Conservation (phyloP, 2,113 vertebrate species). For the Trematomus loennbergii region DNA sequence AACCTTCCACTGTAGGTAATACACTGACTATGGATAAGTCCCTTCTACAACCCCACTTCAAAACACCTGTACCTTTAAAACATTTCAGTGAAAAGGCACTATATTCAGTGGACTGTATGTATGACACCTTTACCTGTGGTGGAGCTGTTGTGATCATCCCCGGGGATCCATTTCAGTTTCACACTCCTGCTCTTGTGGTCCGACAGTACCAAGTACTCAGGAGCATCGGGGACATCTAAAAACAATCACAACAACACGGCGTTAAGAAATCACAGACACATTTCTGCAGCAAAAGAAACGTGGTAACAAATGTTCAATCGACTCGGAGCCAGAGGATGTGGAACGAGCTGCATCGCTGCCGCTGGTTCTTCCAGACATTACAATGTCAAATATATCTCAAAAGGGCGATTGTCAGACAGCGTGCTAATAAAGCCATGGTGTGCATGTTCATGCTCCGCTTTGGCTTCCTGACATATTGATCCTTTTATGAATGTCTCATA, state of each 20-base stretch:
- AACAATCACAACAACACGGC: constrained; percentile 50
- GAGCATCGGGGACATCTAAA: constrained; percentile 91
- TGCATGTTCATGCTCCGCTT: constrained; percentile 27
- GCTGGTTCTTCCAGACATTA: constrained; percentile 6
- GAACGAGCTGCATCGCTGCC: constrained; percentile 26
- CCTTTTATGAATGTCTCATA: constrained; percentile 12
- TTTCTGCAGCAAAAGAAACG: constrained; percentile 32
- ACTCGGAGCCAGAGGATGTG: constrained; percentile 50
- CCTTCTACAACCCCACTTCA: neutral
- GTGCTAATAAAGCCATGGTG: constrained; percentile 25
- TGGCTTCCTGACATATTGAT: constrained; percentile 53
- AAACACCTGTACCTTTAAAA: constrained; percentile 10
- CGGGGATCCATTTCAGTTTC: constrained; percentile 90
- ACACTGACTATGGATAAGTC: no score
- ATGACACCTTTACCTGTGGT: constrained; percentile 85
- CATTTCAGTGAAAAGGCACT: no score
- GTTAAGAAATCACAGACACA: constrained; percentile 44
- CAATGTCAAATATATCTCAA: constrained; percentile 16
- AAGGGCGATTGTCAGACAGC: neutral
- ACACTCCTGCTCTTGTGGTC: constrained; percentile 88
- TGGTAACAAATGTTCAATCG: constrained; percentile 33
- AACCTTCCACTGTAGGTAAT: no score
- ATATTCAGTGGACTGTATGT: no score
- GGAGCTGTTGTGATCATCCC: constrained; percentile 90
- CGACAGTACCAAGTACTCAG: constrained; percentile 87